These are phyloP conservation scores for Cryptocephalus moraei DNA, from an alignment of 2,888 invertebrate species.

Conservation along the genomic window DNA sequence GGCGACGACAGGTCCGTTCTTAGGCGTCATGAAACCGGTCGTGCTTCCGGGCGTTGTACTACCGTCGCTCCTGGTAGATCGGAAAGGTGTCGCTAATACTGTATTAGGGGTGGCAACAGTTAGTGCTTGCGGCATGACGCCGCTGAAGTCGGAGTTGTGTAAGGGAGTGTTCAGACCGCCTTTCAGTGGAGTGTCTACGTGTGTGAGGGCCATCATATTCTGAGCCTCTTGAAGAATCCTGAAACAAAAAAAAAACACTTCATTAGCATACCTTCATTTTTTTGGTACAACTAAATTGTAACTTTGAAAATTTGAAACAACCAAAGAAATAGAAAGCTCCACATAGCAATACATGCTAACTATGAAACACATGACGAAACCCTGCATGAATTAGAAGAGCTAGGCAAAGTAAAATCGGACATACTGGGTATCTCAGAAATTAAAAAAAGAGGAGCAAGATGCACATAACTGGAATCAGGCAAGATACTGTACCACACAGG, in stretches of 20 bases:
- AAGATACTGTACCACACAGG: too few species aligned
- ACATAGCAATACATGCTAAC: too few species aligned
- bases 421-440: too few species aligned
- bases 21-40: conserved; percentile 49
- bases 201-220: conserved; percentile 95
- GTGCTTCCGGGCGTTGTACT: conserved; percentile 43
- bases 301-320: too few species aligned
- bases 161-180: conserved; percentile 93
- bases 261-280: neutral
- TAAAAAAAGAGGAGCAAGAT: too few species aligned
- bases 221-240: conserved; percentile 87
- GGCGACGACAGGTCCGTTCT: conserved; percentile 42
- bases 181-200: conserved; percentile 95
- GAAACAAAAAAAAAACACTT: conserved; percentile 1
- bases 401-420: too few species aligned
- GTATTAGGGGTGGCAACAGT: conserved; percentile 80
- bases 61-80: conserved; percentile 57
- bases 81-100: conserved; percentile 78
- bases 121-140: conserved; percentile 65
- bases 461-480: too few species aligned
- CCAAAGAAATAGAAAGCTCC: too few species aligned
- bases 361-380: too few species aligned
- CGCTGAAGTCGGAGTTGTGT: conserved; percentile 79
- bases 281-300: neutral
- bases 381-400: too few species aligned